phyloP scores from a whole-genome alignment of 2,888 invertebrate genomes.

The Tipula helvola region DNA sequence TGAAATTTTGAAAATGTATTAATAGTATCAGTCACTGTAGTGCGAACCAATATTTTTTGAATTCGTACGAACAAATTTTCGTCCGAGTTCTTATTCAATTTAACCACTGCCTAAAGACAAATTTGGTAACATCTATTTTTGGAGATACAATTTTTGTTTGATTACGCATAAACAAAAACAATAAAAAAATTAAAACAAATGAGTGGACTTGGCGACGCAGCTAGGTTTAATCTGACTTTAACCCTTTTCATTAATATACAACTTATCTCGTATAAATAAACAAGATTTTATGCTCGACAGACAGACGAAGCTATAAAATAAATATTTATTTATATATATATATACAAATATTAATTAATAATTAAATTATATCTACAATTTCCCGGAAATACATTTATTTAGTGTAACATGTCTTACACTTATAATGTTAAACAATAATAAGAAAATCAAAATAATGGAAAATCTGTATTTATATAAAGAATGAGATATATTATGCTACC shows the following conservation, averaged over 20 bases:
- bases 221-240: neutral
- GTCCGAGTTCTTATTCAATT: no score
- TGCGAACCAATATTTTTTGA: no score
- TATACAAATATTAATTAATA: neutral
- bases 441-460: neutral
- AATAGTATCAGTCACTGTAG: no score
- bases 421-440: neutral
- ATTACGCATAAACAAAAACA: no score
- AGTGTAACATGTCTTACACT: neutral
- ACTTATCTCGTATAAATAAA: neutral
- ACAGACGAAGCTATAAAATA: neutral
- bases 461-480: neutral
- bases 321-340: neutral
- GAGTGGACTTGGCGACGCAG: neutral
- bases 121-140: no score
- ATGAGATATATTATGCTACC: neutral
- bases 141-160: no score
- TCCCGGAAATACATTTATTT: neutral
- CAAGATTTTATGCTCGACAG: neutral
- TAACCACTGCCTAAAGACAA: no score
- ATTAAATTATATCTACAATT: neutral
- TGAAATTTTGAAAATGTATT: no score
- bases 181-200: neutral
- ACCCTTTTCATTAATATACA: neutral
- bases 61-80: no score